Percentiles rank a stretch among this genome's conserved stretches.
Conservation (phyloP, 2,113 vertebrate species). For the Rhizomys pruinosus region DNA sequence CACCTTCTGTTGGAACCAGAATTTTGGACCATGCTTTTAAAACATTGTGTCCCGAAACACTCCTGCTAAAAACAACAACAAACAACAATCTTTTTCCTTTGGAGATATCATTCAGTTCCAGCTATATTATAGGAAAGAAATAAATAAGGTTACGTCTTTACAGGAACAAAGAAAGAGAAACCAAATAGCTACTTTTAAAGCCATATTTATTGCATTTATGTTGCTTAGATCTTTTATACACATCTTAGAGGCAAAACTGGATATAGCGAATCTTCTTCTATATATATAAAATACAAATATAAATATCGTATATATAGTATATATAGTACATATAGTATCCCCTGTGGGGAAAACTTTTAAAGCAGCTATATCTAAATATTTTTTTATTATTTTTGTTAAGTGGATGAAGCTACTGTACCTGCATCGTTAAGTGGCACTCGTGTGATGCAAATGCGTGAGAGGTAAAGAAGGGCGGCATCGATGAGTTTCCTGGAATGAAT, state of each 20-base stretch:
- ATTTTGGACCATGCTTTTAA: background rate
- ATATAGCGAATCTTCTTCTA: background rate
- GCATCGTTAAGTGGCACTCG: too few relatives aligned
- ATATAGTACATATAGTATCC: too few relatives aligned
- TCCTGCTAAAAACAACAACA: too few relatives aligned
- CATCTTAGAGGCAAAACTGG: background rate
- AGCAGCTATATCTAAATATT: too few relatives aligned
- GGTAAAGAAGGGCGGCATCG: too few relatives aligned
- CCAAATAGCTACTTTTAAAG: background rate
- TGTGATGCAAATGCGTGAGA: too few relatives aligned
- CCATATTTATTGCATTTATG: background rate
- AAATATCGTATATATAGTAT: too few relatives aligned
- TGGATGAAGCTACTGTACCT: too few relatives aligned
- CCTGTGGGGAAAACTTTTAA: background rate
- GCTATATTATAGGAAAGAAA: background rate
- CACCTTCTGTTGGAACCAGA: background rate
- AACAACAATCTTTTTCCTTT: too few relatives aligned
- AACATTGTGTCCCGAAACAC: rapidly evolving
- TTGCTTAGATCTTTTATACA: background rate
- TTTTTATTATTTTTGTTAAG: too few relatives aligned
- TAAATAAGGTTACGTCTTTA: background rate
- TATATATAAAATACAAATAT: too few relatives aligned
- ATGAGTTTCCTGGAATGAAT: too few relatives aligned
- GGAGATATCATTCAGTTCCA: background rate
- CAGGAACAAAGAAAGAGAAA: background rate